Evolutionary conservation across 2,888 invertebrate genomes (phyloP).

Genomic region (Boloria euphrosyne): DNA sequence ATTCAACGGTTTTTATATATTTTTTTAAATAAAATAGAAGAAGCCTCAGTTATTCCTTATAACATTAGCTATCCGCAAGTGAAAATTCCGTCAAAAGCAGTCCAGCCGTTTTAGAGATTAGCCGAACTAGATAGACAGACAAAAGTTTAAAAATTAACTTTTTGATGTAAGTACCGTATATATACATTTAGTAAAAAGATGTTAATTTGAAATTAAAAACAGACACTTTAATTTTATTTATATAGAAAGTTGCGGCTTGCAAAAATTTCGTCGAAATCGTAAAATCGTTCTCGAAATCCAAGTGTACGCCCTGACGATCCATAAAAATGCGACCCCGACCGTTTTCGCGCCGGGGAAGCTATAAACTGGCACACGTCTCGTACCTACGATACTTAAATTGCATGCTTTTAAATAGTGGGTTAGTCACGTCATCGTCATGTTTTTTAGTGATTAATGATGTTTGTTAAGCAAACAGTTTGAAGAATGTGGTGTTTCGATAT

Average conservation of each 20-base stretch:
- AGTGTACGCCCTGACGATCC: slow-evolving; percentile 8
- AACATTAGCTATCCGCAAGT: too few species aligned
- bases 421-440: slow-evolving; percentile 2
- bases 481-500: background rate
- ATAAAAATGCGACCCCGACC: slow-evolving; percentile 22
- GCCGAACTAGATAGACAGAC: background rate
- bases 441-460: background rate
- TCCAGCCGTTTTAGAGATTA: background rate
- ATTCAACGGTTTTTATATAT: too few species aligned
- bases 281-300: slow-evolving; percentile 30
- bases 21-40: background rate
- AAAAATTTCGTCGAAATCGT: slow-evolving; percentile 33
- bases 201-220: too few species aligned
- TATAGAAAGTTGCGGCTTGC: slow-evolving; percentile 28
- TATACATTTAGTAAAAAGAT: too few species aligned
- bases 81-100: too few species aligned
- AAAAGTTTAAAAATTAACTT: background rate
- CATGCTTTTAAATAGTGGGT: slow-evolving; percentile 4
- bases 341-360: slow-evolving; percentile 8
- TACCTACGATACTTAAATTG: slow-evolving; percentile 7
- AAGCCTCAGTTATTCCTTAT: background rate
- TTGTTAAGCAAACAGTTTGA: background rate
- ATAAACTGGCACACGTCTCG: slow-evolving; percentile 12
- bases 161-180: background rate
- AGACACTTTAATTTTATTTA: too few species aligned